These are phyloP conservation scores for Ormyrus labotus DNA, from an alignment of 2,888 invertebrate species.

Conservation along the genomic window DNA sequence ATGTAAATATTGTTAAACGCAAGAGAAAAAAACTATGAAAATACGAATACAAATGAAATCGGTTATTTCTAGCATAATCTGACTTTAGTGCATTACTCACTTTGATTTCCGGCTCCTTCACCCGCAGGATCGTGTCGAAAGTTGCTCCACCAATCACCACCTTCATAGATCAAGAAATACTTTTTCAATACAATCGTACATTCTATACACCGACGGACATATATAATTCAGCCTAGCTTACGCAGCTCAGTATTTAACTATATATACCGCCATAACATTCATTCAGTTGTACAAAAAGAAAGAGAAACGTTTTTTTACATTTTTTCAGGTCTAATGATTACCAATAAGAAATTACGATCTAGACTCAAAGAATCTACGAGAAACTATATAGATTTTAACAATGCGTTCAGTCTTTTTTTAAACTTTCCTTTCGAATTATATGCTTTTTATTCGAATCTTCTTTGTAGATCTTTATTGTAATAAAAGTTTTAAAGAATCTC, in stretches of 20 bases:
- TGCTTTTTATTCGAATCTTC: constrained; percentile 34
- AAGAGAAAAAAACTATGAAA: constrained; percentile 25
- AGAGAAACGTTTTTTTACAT: constrained; percentile 29
- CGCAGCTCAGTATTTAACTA: not conserved
- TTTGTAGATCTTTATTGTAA: constrained; percentile 47
- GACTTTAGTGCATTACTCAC: constrained; percentile 77
- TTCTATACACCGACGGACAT: no score
- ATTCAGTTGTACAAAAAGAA: constrained; percentile 34
- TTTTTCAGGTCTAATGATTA: constrained; percentile 28
- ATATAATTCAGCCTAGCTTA: not conserved
- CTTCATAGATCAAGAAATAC: constrained; percentile 65
- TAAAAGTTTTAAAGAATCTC: constrained; percentile 30
- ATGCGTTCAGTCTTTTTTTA: not conserved
- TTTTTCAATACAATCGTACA: constrained; percentile 26
- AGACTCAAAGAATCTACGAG: constrained; percentile 24
- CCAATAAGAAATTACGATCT: constrained; percentile 1
- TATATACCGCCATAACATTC: constrained; percentile 13
- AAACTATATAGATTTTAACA: not conserved
- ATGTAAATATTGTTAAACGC: constrained; percentile 69
- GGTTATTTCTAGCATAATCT: constrained; percentile 72
- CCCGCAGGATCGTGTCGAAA: constrained; percentile 83
- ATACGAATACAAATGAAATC: constrained; percentile 63
- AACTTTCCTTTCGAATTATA: constrained; percentile 41
- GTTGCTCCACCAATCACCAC: constrained; percentile 89
- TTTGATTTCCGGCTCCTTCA: constrained; percentile 81